A percentile compares a stretch with the other conserved stretches of the same genome.
Evolutionary conservation across 30 jellyfish, hydroid and myxozoan species (phyloP).

Genomic region (Sanderia malayensis): DNA sequence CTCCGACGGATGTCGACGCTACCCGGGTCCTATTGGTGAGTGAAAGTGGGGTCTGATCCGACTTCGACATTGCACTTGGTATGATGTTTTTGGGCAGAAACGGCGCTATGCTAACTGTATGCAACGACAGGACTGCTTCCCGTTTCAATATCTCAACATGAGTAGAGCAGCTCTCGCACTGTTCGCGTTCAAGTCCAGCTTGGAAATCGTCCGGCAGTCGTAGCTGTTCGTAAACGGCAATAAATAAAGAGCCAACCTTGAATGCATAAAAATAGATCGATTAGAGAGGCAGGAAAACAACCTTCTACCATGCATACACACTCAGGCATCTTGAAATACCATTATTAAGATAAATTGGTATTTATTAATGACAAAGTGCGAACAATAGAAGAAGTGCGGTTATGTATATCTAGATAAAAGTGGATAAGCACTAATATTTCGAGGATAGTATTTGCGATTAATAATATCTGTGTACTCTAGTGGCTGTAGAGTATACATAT

Average conservation of each 20-base stretch:
- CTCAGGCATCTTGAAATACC: no score
- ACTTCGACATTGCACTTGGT: conserved; percentile 12
- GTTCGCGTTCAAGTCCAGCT: conserved; percentile 78
- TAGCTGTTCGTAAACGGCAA: conserved; percentile 74
- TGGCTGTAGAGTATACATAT: no score
- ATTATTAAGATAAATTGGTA: no score
- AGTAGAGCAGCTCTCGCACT: conserved; percentile 79
- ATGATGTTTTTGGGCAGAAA: conserved; percentile 61
- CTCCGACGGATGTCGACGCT: no score
- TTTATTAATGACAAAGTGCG: no score
- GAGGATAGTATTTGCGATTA: no score
- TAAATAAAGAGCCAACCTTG: conserved; percentile 78
- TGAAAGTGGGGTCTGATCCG: conserved; percentile 27
- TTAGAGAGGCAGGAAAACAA: not conserved
- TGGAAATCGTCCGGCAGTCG: conserved; percentile 61
- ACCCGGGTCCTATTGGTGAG: no score
- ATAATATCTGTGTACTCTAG: no score
- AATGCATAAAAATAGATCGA: conserved; percentile 8
- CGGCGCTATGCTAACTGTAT: conserved; percentile 78
- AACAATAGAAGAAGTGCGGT: no score
- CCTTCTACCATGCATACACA: not conserved
- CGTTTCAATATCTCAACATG: conserved; percentile 73
- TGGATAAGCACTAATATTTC: no score
- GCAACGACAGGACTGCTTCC: conserved; percentile 68
- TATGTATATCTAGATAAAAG: no score